Conservation (phyloP, 1,140 invertebrate species). For the Aporrectodea caliginosa region DNA sequence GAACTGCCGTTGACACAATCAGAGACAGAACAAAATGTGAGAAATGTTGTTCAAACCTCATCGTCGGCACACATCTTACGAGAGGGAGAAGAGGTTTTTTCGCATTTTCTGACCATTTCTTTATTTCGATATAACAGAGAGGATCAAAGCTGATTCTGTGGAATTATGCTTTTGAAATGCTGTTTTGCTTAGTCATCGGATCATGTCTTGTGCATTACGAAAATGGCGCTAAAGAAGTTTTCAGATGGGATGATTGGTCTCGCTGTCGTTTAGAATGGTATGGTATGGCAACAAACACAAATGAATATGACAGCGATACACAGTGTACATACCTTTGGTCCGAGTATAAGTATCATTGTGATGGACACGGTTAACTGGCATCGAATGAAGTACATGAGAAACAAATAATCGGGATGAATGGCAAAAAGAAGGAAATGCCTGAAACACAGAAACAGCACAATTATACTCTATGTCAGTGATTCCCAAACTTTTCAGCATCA, state of each 20-base stretch:
- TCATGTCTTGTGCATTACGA: background rate
- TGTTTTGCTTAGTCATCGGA: background rate
- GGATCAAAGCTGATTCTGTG: too few species aligned
- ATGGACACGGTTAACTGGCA: conserved; percentile 74
- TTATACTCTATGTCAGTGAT: too few species aligned
- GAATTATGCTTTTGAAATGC: background rate
- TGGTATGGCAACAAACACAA: background rate
- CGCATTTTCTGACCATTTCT: too few species aligned
- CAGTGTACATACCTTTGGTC: conserved; percentile 73
- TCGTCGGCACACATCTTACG: too few species aligned
- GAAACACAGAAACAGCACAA: too few species aligned
- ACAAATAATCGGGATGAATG: conserved; percentile 67
- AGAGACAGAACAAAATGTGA: too few species aligned
- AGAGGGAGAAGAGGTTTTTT: too few species aligned
- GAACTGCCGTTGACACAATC: too few species aligned
- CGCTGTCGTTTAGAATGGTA: background rate
- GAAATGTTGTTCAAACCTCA: too few species aligned
- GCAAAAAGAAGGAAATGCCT: conserved; percentile 58
- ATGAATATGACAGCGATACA: too few species aligned
- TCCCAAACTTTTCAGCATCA: too few species aligned
- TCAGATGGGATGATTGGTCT: background rate
- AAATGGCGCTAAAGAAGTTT: background rate
- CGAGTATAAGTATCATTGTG: conserved; percentile 66
- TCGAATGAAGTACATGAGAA: conserved; percentile 67
- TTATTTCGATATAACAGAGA: too few species aligned